Conservation (phyloP, 2,797 vertebrate species). For the Microctenopoma stevenorrisi region DNA sequence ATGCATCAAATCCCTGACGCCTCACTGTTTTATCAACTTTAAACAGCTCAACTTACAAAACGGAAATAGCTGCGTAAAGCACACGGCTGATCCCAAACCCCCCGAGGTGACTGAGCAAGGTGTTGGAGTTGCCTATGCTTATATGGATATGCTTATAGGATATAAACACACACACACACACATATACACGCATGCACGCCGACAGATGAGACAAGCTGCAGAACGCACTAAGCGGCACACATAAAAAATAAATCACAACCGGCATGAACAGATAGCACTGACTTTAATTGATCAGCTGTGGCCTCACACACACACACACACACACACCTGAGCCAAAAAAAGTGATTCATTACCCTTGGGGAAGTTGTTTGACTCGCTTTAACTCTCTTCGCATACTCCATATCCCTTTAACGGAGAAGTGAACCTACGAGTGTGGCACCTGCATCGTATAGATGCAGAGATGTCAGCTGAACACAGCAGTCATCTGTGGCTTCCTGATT, state of each 20-base stretch:
- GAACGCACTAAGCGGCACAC: slow-evolving; percentile 18
- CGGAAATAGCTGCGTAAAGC: slow-evolving; percentile 45
- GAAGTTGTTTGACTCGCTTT: slow-evolving; percentile 16
- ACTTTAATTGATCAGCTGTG: slow-evolving; percentile 61
- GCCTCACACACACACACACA: slow-evolving; percentile 14
- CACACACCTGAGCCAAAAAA: slow-evolving; percentile 47
- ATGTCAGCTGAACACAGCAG: background rate
- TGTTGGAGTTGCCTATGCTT: slow-evolving; percentile 48
- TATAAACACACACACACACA: slow-evolving; percentile 15
- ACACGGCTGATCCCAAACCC: slow-evolving; percentile 17
- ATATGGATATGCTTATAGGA: slow-evolving; percentile 38
- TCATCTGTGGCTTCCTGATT: slow-evolving; percentile 43
- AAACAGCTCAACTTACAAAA: slow-evolving; percentile 62
- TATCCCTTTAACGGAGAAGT: background rate
- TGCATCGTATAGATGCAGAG: background rate
- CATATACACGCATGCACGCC: slow-evolving; percentile 17
- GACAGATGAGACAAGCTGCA: slow-evolving; percentile 30
- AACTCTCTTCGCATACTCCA: background rate
- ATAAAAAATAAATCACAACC: slow-evolving; percentile 49
- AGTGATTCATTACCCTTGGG: slow-evolving; percentile 53
- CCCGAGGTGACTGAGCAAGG: slow-evolving; percentile 43
- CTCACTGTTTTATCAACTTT: slow-evolving; percentile 58
- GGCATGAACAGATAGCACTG: slow-evolving; percentile 43
- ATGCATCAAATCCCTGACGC: slow-evolving; percentile 46
- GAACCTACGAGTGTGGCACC: background rate